Evolutionary conservation across 2,797 vertebrate genomes (phyloP).

Genomic region (Holocentrus rufus): DNA sequence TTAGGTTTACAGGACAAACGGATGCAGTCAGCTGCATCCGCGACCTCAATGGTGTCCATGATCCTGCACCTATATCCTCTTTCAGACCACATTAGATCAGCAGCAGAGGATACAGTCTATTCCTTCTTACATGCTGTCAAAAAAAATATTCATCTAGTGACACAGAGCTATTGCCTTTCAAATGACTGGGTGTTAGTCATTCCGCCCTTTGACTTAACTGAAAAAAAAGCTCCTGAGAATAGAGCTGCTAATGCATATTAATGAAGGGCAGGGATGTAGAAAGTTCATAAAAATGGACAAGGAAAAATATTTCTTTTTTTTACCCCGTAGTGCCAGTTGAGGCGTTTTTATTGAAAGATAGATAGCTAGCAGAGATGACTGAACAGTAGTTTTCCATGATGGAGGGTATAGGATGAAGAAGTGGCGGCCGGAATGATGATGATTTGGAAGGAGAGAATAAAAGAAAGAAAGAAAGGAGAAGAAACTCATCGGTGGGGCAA

Average conservation of each 20-base stretch:
- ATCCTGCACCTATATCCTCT: constrained; percentile 8
- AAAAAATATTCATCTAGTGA: too few relatives aligned
- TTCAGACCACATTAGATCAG: not conserved
- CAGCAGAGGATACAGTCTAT: not conserved
- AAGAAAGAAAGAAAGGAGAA: not conserved
- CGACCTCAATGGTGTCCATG: not conserved
- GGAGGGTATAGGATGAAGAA: not conserved
- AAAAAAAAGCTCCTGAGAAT: too few relatives aligned
- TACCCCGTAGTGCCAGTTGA: too few relatives aligned
- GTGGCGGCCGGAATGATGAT: not conserved
- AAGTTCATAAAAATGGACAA: too few relatives aligned
- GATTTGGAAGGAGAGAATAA: not conserved
- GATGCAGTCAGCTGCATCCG: constrained; percentile 9
- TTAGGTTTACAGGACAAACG: not conserved
- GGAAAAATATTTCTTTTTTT: too few relatives aligned
- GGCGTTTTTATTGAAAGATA: not conserved
- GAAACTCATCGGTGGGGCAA: too few relatives aligned
- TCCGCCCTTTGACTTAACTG: too few relatives aligned
- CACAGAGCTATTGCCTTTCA: not conserved
- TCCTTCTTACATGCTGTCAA: too few relatives aligned
- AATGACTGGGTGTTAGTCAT: too few relatives aligned
- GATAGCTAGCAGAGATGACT: not conserved
- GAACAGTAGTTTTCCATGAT: not conserved
- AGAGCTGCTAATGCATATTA: too few relatives aligned
- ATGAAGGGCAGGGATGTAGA: too few relatives aligned